phyloP scores from a whole-genome alignment of 2,797 vertebrate species.

The Myotis vivesi region DNA sequence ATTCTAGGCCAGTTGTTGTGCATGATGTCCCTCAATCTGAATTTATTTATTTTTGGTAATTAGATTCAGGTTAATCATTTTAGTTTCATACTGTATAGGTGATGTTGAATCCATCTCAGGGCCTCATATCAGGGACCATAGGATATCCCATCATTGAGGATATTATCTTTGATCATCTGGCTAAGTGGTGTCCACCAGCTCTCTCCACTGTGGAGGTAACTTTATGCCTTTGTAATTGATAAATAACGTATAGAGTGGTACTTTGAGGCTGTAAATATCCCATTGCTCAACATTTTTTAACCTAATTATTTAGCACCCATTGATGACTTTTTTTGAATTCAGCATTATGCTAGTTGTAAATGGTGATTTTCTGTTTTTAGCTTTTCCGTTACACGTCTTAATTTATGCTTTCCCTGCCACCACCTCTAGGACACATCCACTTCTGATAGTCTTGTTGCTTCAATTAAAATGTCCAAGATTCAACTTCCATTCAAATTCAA shows the following conservation, averaged over 20 bases:
- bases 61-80: neutral
- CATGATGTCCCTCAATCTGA: neutral
- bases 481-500: conserved; percentile 20
- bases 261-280: neutral
- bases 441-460: neutral
- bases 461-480: neutral
- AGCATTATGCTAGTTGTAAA: neutral
- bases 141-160: neutral
- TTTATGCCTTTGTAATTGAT: neutral
- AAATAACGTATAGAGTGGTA: neutral
- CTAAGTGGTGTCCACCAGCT: neutral
- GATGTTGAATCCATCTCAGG: neutral
- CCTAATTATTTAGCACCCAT: neutral
- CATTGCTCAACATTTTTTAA: neutral
- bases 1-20: neutral
- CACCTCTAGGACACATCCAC: neutral
- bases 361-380: neutral
- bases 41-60: conserved; percentile 5
- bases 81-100: neutral
- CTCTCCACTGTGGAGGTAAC: neutral
- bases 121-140: neutral
- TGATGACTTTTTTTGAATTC: neutral
- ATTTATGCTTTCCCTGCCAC: neutral
- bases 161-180: neutral
- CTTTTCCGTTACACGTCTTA: neutral